These are phyloP conservation scores for Clarias gariepinus DNA, from an alignment of 2,113 vertebrate species.

Conservation along the genomic window DNA sequence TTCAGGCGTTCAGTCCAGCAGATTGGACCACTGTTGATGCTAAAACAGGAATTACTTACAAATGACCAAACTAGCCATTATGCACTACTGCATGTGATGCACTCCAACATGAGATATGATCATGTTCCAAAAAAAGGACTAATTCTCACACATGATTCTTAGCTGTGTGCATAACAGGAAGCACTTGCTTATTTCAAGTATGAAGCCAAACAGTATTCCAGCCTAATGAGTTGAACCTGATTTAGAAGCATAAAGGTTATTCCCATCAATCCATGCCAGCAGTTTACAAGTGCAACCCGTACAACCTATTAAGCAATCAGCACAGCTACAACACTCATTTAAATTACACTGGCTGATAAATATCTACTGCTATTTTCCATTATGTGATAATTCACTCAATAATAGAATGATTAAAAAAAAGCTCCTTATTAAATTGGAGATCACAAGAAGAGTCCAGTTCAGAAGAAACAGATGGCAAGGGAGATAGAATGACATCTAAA, in stretches of 20 bases:
- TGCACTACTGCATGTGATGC: background rate
- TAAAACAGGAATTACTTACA: background rate
- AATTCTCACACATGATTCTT: background rate
- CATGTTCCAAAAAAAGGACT: background rate
- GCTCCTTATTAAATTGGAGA: slow-evolving; percentile 8
- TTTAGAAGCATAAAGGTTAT: slow-evolving; percentile 55
- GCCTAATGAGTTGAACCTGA: slow-evolving; percentile 49
- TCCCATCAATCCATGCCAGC: slow-evolving; percentile 53
- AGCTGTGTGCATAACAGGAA: slow-evolving; percentile 4
- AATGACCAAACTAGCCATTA: slow-evolving; percentile 8
- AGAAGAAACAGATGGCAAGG: slow-evolving; percentile 47
- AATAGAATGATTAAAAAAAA: background rate
- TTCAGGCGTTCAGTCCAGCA: background rate
- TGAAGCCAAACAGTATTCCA: slow-evolving; percentile 40
- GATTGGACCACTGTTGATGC: background rate
- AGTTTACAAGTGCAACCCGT: slow-evolving; percentile 42
- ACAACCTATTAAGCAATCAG: slow-evolving; percentile 49
- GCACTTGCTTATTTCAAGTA: slow-evolving; percentile 25
- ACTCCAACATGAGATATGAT: background rate
- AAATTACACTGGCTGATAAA: slow-evolving; percentile 47
- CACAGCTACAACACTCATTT: slow-evolving; percentile 40
- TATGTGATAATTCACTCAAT: background rate
- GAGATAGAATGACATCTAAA: slow-evolving; percentile 23
- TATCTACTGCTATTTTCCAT: slow-evolving; percentile 10
- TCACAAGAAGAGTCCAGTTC: slow-evolving; percentile 24